Evolutionary conservation across 2,797 vertebrate species (phyloP).

Genomic region (Rhabdophis nuchalis): DNA sequence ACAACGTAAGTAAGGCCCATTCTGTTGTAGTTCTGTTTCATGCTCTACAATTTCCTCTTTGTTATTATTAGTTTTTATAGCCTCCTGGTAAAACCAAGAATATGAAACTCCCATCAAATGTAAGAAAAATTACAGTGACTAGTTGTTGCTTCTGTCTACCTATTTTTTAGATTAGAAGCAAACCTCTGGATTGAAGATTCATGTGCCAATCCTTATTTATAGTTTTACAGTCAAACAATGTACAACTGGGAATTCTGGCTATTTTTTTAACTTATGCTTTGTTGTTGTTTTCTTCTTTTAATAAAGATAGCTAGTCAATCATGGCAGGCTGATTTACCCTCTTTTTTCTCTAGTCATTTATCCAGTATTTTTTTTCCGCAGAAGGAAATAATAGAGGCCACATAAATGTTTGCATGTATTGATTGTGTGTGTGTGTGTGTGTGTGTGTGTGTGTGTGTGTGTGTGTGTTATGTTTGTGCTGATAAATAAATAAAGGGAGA

Average conservation of each 20-base stretch:
- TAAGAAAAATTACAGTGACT: slow-evolving; percentile 25
- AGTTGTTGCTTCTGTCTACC: background rate
- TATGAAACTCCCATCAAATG: slow-evolving; percentile 20
- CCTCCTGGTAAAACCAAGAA: slow-evolving; percentile 5
- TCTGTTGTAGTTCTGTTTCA: background rate
- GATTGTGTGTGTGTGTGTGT: background rate
- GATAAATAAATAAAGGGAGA: no score
- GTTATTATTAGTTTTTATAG: background rate
- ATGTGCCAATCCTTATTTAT: slow-evolving; percentile 29
- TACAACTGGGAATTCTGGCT: slow-evolving; percentile 3
- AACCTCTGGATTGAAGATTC: background rate
- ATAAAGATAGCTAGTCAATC: background rate
- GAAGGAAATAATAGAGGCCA: background rate
- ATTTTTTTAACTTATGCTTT: background rate
- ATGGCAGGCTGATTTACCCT: background rate
- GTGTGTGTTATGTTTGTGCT: no score
- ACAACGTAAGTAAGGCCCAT: slow-evolving; percentile 20
- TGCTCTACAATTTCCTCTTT: slow-evolving; percentile 19
- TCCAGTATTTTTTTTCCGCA: background rate
- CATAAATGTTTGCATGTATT: background rate
- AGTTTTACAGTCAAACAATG: slow-evolving; percentile 21
- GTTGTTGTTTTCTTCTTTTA: background rate
- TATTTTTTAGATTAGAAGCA: background rate
- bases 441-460: no score
- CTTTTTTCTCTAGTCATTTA: background rate